Conservation (phyloP, 2,888 invertebrate species). For the Alentia gelatinosa region DNA sequence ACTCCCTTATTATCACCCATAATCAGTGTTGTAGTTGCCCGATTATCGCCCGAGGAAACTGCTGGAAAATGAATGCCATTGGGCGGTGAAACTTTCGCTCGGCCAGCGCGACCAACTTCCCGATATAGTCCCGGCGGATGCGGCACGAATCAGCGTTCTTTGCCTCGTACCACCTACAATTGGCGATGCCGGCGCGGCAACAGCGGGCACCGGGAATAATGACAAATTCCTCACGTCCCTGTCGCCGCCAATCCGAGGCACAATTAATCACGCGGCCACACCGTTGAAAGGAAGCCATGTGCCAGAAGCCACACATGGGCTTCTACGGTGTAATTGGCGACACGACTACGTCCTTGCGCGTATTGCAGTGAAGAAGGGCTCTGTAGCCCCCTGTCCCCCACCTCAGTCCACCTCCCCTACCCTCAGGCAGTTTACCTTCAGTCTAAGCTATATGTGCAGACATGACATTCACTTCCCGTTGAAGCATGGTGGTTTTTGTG, state of each 20-base stretch:
- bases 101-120: not conserved
- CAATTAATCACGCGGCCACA: conserved; percentile 41
- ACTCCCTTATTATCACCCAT: too few species aligned
- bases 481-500: not conserved
- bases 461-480: not conserved
- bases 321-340: conserved; percentile 42
- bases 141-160: not conserved
- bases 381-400: too few species aligned
- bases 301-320: conserved; percentile 40
- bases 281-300: conserved; percentile 49
- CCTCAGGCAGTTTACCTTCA: not conserved
- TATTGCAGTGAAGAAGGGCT: too few species aligned
- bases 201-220: not conserved
- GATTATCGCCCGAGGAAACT: too few species aligned
- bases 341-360: too few species aligned
- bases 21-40: too few species aligned
- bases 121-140: not conserved
- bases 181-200: not conserved
- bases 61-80: not conserved
- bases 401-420: too few species aligned
- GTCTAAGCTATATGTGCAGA: not conserved
- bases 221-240: conserved; percentile 49
- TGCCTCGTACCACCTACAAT: not conserved
- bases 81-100: too few species aligned
- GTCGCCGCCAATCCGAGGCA: conserved; percentile 34